A percentile compares a stretch with the other conserved stretches of the same genome.
phyloP scores from a whole-genome alignment of 2,797 vertebrate species.

The Phoebastria nigripes region DNA sequence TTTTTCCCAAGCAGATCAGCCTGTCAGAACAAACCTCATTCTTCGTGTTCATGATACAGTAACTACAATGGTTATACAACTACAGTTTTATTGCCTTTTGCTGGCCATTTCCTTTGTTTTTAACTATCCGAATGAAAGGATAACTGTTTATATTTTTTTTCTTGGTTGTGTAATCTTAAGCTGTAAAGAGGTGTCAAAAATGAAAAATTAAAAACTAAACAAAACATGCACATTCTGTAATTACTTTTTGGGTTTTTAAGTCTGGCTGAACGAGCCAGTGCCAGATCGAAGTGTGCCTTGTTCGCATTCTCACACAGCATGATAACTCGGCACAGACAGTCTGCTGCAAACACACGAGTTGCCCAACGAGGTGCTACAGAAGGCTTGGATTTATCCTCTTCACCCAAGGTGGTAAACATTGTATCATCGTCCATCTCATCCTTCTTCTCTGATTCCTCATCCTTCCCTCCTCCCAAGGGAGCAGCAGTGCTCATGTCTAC shows the following conservation, averaged over 20 bases:
- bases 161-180: neutral
- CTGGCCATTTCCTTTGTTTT: neutral
- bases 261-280: constrained; percentile 84
- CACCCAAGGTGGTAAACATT: constrained; percentile 95
- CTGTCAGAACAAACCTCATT: neutral
- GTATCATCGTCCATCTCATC: constrained; percentile 98
- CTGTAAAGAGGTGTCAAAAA: neutral
- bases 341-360: constrained; percentile 94
- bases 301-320: constrained; percentile 91
- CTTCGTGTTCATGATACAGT: neutral
- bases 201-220: neutral
- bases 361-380: constrained; percentile 97
- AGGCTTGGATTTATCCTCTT: constrained; percentile 94
- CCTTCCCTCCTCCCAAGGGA: constrained; percentile 84
- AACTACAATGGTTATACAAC: neutral
- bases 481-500: constrained; percentile 87
- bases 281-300: constrained; percentile 92
- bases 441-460: constrained; percentile 94
- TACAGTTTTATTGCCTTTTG: neutral
- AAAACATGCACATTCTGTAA: neutral
- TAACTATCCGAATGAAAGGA: neutral
- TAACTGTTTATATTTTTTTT: neutral
- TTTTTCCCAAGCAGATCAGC: neutral
- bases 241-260: constrained; percentile 92
- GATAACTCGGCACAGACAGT: constrained; percentile 94